Evolutionary conservation across 2,113 vertebrate genomes (phyloP).

Genomic region (Procapra przewalskii): DNA sequence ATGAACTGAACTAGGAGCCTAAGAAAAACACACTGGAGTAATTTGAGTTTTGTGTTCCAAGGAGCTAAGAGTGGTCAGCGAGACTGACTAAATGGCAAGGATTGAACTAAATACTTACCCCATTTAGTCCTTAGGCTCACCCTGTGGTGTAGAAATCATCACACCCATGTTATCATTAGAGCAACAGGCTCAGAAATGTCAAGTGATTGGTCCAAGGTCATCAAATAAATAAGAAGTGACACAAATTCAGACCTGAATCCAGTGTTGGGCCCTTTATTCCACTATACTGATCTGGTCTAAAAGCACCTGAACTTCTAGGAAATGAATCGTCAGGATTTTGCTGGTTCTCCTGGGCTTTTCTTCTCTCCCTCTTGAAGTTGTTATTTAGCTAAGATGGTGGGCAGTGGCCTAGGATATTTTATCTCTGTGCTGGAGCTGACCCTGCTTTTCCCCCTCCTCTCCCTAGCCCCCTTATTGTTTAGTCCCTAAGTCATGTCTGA

Average conservation of each 20-base stretch:
- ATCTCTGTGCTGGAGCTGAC: neutral
- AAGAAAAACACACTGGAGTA: neutral
- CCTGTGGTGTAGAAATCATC: neutral
- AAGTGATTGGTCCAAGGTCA: neutral
- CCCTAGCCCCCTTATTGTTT: neutral
- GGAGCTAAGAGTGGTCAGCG: neutral
- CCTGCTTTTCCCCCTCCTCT: neutral
- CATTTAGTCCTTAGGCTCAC: neutral
- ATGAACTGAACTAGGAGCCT: neutral
- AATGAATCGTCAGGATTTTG: neutral
- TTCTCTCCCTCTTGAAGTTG: neutral
- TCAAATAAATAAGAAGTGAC: neutral
- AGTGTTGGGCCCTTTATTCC: neutral
- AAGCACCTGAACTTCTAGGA: neutral
- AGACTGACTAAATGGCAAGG: neutral
- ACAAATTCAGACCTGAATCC: neutral
- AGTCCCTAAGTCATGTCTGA: neutral
- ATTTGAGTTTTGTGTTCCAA: neutral
- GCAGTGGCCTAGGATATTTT: neutral
- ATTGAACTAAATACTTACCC: neutral
- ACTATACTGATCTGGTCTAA: neutral
- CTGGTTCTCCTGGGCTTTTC: neutral
- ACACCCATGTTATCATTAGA: neutral
- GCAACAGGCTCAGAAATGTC: neutral
- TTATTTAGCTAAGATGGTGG: neutral